These are phyloP conservation scores for Desoria tigrina DNA, from an alignment of 2,888 invertebrate genomes.

Conservation along the genomic window DNA sequence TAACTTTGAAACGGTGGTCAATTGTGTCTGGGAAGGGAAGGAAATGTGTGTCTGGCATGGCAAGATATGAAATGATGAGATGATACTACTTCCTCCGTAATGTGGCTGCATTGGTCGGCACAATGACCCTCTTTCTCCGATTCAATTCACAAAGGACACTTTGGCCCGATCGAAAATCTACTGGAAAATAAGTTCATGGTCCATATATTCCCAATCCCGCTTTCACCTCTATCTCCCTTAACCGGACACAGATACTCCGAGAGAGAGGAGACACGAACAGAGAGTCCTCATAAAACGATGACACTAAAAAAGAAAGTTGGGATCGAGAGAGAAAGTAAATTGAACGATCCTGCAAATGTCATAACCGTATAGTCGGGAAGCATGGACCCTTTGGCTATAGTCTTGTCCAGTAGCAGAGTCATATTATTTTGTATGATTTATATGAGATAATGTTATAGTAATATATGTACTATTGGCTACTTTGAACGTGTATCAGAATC, in stretches of 20 bases:
- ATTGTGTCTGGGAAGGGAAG: conserved; percentile 1
- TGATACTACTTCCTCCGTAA: neutral
- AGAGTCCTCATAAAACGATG: no score
- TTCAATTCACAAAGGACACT: conserved; percentile 18
- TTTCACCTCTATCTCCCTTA: conserved; percentile 1
- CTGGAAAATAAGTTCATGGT: conserved; percentile 13
- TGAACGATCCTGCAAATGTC: no score
- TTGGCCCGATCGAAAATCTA: neutral
- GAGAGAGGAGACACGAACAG: neutral
- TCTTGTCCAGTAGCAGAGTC: no score
- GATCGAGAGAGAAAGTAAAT: no score
- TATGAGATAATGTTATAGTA: no score
- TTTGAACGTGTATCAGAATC: no score
- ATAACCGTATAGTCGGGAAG: no score
- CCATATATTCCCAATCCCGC: conserved; percentile 10
- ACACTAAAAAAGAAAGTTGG: no score
- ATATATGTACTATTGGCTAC: no score
- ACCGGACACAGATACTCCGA: neutral
- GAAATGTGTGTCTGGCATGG: conserved; percentile 30
- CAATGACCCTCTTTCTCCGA: conserved; percentile 40
- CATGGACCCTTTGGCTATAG: no score
- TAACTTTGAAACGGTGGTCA: conserved; percentile 7
- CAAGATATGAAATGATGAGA: conserved; percentile 36
- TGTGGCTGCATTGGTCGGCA: conserved; percentile 26
- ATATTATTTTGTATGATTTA: no score